A percentile compares a stretch with the other conserved stretches of the same genome.
Conservation (phyloP, 2,797 vertebrate genomes). For the Macroramphosus scolopax region DNA sequence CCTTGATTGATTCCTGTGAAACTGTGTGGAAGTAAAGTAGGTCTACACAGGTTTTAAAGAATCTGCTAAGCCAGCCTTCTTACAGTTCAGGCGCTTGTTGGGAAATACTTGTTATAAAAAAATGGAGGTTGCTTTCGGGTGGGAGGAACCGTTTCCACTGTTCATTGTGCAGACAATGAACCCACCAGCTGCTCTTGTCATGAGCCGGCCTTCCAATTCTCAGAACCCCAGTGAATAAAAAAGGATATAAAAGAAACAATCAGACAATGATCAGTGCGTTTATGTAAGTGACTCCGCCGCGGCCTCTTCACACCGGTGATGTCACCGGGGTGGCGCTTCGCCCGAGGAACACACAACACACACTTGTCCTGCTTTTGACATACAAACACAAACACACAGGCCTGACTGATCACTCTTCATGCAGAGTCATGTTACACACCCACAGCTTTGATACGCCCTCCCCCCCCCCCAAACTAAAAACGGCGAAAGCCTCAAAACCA, state of each 20-base stretch:
- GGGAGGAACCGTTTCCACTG: too few relatives aligned
- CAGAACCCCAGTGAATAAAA: background rate
- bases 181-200: background rate
- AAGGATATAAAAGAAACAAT: background rate
- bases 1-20: too few relatives aligned
- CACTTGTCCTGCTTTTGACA: slow-evolving; percentile 23
- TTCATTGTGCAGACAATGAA: background rate
- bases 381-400: slow-evolving; percentile 23
- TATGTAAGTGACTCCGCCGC: slow-evolving; percentile 8
- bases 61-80: too few relatives aligned
- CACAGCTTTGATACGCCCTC: slow-evolving; percentile 64
- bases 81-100: too few relatives aligned
- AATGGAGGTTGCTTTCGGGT: too few relatives aligned
- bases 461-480: too few relatives aligned
- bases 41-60: too few relatives aligned
- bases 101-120: too few relatives aligned
- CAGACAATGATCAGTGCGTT: slow-evolving; percentile 22
- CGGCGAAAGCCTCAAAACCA: slow-evolving; percentile 42
- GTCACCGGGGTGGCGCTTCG: slow-evolving; percentile 46
- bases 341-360: slow-evolving; percentile 10
- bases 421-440: slow-evolving; percentile 64
- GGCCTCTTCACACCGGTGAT: slow-evolving; percentile 22
- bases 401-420: slow-evolving; percentile 43
- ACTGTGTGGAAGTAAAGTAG: too few relatives aligned
- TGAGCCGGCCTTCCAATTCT: background rate